Evolutionary conservation across 1,140 invertebrate species (phyloP), one percentile per base, ranked within the genome.

Genomic region (Wasmannia auropunctata): DNA sequence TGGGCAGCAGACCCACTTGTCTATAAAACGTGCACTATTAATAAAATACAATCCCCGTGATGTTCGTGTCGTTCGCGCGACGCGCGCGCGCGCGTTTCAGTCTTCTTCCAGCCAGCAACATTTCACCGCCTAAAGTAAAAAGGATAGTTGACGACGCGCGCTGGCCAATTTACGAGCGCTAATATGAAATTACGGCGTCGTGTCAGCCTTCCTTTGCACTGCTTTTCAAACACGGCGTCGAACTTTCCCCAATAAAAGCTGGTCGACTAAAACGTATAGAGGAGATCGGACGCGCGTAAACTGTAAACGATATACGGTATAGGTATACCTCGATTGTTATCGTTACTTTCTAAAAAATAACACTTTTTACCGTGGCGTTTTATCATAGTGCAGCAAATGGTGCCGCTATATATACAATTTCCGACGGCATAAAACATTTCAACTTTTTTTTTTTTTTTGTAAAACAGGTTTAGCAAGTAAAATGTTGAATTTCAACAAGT

Each of bases 41-140:
- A 77, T 67, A 67, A 80, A 80, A 77, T n/a, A n/a, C 46, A 67
- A 67, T 67, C 16, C 7, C 22, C 43, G 10, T 65, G 58, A 65
- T 22, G 11, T 7, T 67, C 14, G 56, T 19, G 37, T 43, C 34
- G 28, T n/a, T n/a, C 19, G 37, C 11, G 6, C 22, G 43, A 46
- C 43, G 11, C 43, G 43, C 11, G 43, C 43, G 14, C 43, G 43
- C 14, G 43, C 14, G 3, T 46, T 46, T 37, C 7, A 80, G 40
- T 40, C 40, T 34, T 31, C 25, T n/a, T n/a, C n/a, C n/a, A n/a
- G n/a, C n/a, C 14, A 37, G 19, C 37, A 19, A 31, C 25, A 51
- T 40, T 65, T 25, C 28, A 49, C 25, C 40, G 25, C n/a, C 31
- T 3, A 31, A n/a, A 76, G 19, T n/a, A 49, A 80, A 51, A 67